phyloP scores from a whole-genome alignment of 2,113 vertebrate species.

The Nyctereutes procyonoides region DNA sequence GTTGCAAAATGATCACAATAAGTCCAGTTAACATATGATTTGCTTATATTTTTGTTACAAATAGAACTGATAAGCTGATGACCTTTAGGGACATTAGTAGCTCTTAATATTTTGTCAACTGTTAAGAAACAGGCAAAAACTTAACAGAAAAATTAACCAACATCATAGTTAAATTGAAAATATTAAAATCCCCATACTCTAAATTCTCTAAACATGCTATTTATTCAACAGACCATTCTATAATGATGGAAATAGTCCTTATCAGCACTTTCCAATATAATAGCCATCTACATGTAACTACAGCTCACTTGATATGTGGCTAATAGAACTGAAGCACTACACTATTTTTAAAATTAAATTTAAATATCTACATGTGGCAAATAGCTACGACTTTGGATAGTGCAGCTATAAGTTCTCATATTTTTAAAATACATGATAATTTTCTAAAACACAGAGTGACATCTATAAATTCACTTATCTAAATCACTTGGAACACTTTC shows the following conservation, averaged over 20 bases:
- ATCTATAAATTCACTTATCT: constrained; percentile 23
- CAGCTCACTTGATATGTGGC: background rate
- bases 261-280: background rate
- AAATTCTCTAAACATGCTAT: background rate
- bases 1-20: background rate
- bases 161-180: background rate
- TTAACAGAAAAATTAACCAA: constrained; percentile 9
- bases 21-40: background rate
- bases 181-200: background rate
- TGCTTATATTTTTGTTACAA: constrained; percentile 39
- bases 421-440: constrained; percentile 34
- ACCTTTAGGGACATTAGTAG: background rate
- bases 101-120: background rate
- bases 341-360: constrained; percentile 34
- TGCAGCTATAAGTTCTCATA: background rate
- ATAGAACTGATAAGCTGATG: constrained; percentile 12
- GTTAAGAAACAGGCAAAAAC: constrained; percentile 6
- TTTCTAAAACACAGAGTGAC: background rate
- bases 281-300: background rate
- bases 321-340: constrained; percentile 26
- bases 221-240: background rate
- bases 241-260: background rate
- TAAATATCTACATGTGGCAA: background rate
- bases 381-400: background rate
- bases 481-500: background rate